Evolutionary conservation across 2,113 vertebrate genomes (phyloP).

Genomic region (Lepidothrix coronata): DNA sequence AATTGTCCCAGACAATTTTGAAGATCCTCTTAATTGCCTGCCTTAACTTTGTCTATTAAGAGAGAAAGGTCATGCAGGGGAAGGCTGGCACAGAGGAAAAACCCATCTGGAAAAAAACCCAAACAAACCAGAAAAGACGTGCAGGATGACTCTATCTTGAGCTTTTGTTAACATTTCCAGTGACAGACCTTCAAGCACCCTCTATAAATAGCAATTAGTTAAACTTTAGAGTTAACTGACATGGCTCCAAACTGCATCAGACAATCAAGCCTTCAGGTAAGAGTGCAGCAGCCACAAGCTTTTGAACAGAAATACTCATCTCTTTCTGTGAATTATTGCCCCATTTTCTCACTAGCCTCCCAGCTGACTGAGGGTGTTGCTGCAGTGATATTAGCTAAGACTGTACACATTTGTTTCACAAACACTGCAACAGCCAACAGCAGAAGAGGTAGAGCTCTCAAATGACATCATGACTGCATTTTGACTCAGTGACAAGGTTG

Average conservation of each 20-base stretch:
- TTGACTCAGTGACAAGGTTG: not conserved
- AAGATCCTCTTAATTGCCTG: not conserved
- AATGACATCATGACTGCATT: not conserved
- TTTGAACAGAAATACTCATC: constrained; percentile 1
- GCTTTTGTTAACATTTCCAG: constrained; percentile 19
- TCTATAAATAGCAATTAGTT: constrained; percentile 33
- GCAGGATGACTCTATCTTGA: constrained; percentile 13
- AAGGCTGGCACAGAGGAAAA: not conserved
- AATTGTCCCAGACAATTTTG: not conserved
- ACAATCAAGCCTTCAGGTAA: constrained; percentile 42
- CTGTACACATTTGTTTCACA: not conserved
- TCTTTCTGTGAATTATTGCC: not conserved
- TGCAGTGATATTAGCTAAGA: not conserved
- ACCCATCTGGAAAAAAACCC: not conserved
- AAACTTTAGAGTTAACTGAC: constrained; percentile 16
- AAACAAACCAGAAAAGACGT: not conserved
- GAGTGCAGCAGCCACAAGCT: not conserved
- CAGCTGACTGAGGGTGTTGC: not conserved
- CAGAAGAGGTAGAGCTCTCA: not conserved
- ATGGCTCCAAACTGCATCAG: constrained; percentile 1
- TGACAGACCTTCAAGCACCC: not conserved
- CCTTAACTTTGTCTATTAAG: not conserved
- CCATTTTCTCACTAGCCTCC: not conserved
- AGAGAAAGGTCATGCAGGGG: not conserved
- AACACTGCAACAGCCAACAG: not conserved